These are phyloP conservation scores for Orestias chungarensis DNA, from an alignment of 2,797 vertebrate species.

Conservation along the genomic window DNA sequence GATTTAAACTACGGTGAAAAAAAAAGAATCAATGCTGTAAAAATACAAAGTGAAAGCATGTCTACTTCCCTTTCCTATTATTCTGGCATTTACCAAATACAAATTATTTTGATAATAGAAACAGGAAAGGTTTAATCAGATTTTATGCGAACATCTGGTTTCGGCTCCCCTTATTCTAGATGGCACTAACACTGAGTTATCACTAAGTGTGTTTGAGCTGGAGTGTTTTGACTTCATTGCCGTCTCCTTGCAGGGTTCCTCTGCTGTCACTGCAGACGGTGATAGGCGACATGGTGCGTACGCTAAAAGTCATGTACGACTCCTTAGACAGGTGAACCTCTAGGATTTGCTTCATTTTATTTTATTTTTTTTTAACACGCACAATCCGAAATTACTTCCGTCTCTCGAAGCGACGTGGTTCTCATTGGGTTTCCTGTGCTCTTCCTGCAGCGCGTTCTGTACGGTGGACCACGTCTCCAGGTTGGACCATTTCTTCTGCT, in stretches of 20 bases:
- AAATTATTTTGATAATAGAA: background rate
- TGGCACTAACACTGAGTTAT: constrained; percentile 28
- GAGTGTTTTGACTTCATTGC: constrained; percentile 26
- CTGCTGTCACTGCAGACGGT: constrained; percentile 88
- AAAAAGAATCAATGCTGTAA: too few species aligned
- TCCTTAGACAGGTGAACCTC: constrained; percentile 86
- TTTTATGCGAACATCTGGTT: background rate
- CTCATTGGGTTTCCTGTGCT: too few species aligned
- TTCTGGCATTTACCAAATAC: background rate
- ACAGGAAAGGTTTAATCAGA: background rate
- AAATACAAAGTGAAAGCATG: background rate
- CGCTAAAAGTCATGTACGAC: constrained; percentile 90
- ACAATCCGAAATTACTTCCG: too few species aligned
- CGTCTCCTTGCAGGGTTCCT: constrained; percentile 82
- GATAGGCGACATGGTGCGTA: constrained; percentile 85
- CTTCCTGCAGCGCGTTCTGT: constrained; percentile 90
- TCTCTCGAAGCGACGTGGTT: too few species aligned
- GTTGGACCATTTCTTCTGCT: constrained; percentile 94
- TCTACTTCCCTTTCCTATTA: background rate
- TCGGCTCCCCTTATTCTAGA: background rate
- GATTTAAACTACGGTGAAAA: background rate
- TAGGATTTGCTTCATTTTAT: background rate
- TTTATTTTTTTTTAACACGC: background rate
- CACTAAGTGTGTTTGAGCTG: background rate
- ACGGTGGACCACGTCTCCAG: constrained; percentile 81